Percentiles rank a stretch among this genome's conserved stretches.
phyloP scores from a whole-genome alignment of 2,113 vertebrate species.

The Hippocampus barbouri region DNA sequence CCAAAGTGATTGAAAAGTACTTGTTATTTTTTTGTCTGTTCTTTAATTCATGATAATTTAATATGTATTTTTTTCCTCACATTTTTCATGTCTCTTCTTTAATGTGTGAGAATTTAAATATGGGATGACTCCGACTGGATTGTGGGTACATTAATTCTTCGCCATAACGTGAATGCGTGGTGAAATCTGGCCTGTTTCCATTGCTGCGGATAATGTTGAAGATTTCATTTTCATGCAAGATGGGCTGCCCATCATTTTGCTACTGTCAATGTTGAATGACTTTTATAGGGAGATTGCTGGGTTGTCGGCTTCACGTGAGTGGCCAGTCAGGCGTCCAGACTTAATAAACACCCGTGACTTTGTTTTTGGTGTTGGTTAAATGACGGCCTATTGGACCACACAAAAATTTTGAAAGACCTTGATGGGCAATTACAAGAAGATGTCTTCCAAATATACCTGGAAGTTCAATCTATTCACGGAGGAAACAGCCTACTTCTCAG shows the following conservation, averaged over 20 bases:
- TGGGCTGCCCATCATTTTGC: background rate
- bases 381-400: background rate
- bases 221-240: background rate
- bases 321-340: no score
- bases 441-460: background rate
- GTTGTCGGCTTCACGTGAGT: no score
- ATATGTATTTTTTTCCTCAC: background rate
- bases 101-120: background rate
- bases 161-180: background rate
- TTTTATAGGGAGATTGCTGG: background rate
- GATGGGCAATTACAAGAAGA: background rate
- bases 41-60: no score
- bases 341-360: background rate
- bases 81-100: background rate
- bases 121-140: background rate
- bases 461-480: no score
- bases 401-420: background rate
- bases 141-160: background rate
- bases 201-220: background rate
- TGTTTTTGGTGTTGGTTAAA: background rate
- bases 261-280: background rate
- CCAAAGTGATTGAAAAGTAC: background rate
- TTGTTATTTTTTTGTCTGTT: no score
- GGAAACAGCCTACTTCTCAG: background rate
- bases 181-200: background rate